A percentile compares a stretch with the other conserved stretches of the same genome.
These are phyloP conservation scores for Stegastes partitus DNA, from an alignment of 2,113 vertebrate genomes.

Conservation along the genomic window DNA sequence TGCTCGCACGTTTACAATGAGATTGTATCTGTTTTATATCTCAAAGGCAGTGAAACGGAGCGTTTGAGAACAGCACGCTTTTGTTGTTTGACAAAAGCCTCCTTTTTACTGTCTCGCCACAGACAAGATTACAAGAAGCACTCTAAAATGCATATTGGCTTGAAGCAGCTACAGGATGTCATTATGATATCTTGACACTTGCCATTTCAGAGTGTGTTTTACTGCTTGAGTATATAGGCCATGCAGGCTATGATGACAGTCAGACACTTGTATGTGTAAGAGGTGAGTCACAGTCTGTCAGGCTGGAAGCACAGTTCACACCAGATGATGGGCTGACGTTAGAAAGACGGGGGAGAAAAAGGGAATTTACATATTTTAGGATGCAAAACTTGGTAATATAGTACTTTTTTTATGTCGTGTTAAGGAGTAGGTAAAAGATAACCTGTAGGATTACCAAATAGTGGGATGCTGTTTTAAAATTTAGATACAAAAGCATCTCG, in stretches of 20 bases:
- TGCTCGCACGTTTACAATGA: constrained; percentile 1
- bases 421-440: no score
- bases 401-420: no score
- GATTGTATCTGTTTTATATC: constrained; percentile 29
- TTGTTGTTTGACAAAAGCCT: constrained; percentile 17
- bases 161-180: constrained; percentile 4
- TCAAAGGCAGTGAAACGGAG: constrained; percentile 20
- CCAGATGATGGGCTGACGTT: background rate
- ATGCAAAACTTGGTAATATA: no score
- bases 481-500: no score
- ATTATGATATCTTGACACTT: constrained; percentile 33
- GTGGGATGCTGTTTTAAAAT: no score
- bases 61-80: constrained; percentile 9
- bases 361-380: background rate
- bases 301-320: background rate
- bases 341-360: no score
- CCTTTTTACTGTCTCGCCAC: constrained; percentile 2
- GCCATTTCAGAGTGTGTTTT: constrained; percentile 21
- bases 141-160: background rate
- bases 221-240: constrained; percentile 18
- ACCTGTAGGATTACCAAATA: no score
- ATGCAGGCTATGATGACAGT: constrained; percentile 4
- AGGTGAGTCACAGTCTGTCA: constrained; percentile 52
- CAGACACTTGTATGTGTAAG: constrained; percentile 26
- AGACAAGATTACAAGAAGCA: constrained; percentile 10